These are phyloP conservation scores for Catharus bicknelli DNA, from an alignment of 2,113 vertebrate species.

Conservation along the genomic window DNA sequence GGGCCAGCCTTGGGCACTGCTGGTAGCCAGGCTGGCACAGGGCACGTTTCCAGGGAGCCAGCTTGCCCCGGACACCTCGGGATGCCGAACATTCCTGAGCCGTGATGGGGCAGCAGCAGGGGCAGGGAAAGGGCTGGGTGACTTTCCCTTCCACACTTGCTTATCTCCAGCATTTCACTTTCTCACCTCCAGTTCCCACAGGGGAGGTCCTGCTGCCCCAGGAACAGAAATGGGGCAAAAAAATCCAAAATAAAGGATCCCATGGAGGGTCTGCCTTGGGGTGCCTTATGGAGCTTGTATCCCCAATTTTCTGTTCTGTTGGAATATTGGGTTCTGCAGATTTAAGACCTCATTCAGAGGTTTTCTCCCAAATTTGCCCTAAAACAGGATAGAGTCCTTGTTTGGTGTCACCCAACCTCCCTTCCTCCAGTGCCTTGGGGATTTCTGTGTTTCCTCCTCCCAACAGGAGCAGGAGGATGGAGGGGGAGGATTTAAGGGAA, in stretches of 20 bases:
- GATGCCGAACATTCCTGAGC: slow-evolving; percentile 56
- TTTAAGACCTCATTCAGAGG: no score
- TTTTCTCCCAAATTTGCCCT: neutral
- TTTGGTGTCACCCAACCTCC: neutral
- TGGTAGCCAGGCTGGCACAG: neutral
- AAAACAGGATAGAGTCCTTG: no score
- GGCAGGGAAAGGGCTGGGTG: neutral
- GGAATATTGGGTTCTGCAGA: no score
- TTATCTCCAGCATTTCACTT: slow-evolving; percentile 57
- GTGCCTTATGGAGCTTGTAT: no score
- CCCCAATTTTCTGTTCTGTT: no score
- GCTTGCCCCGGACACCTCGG: neutral
- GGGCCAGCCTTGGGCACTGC: neutral
- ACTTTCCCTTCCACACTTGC: neutral
- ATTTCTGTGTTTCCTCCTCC: neutral
- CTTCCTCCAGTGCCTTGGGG: neutral
- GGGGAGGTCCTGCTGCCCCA: neutral
- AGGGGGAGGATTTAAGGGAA: neutral
- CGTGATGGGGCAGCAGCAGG: neutral
- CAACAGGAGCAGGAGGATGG: neutral
- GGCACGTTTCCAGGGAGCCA: neutral
- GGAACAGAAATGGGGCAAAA: neutral
- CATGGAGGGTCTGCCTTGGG: neutral
- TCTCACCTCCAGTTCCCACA: slow-evolving; percentile 42
- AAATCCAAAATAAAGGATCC: neutral